Conservation (phyloP, 2,888 invertebrate species). For the Dorcus hopei region DNA sequence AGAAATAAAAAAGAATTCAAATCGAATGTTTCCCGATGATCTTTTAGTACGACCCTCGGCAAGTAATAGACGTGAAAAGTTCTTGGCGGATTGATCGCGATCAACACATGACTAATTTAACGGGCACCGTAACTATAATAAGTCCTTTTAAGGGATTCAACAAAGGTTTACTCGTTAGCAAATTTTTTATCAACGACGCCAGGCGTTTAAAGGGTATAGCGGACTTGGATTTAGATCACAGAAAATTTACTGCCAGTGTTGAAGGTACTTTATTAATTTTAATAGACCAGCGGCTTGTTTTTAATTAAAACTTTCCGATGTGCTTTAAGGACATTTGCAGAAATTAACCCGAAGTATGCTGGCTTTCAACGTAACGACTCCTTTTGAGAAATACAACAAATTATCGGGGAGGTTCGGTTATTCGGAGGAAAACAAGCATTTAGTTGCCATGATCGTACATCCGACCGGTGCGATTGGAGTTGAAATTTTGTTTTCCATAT, state of each 20-base stretch:
- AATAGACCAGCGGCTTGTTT: neutral
- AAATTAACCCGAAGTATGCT: constrained; percentile 74
- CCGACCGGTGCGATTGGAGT: constrained; percentile 67
- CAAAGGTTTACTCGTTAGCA: constrained; percentile 65
- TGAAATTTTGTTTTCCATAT: constrained; percentile 63
- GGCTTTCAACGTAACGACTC: constrained; percentile 71
- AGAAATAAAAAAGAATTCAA: neutral
- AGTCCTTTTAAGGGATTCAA: constrained; percentile 70
- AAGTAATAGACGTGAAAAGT: constrained; percentile 66
- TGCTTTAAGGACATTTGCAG: constrained; percentile 60
- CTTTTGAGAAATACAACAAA: constrained; percentile 63
- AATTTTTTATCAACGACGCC: constrained; percentile 61
- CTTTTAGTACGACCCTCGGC: constrained; percentile 64
- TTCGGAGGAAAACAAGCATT: constrained; percentile 65
- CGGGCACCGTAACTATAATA: constrained; percentile 62
- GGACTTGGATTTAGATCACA: constrained; percentile 67
- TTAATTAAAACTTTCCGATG: neutral
- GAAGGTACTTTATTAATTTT: constrained; percentile 50
- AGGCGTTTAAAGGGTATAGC: constrained; percentile 67
- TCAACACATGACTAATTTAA: constrained; percentile 59
- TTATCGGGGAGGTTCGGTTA: constrained; percentile 69
- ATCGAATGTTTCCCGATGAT: neutral
- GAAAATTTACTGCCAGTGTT: constrained; percentile 63
- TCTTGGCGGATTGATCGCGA: constrained; percentile 64
- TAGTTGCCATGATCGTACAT: constrained; percentile 70